Evolutionary conservation across 92 coral and sea anemone species (phyloP).

Genomic region (Heteractis magnifica): DNA sequence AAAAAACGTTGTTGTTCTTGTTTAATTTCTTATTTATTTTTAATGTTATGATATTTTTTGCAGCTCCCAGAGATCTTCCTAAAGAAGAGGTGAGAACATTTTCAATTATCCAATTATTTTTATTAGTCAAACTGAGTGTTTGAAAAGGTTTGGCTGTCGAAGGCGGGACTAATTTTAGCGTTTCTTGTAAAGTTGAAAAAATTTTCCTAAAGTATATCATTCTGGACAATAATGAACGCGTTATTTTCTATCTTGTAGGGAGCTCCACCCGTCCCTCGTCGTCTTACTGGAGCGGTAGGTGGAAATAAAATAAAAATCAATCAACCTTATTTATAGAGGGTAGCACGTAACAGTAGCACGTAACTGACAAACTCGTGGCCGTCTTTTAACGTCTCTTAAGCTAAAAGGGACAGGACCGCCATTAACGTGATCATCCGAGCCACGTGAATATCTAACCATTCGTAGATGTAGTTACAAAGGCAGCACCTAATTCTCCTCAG

Average conservation of each 20-base stretch:
- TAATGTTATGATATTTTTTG: neutral
- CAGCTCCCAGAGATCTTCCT: neutral
- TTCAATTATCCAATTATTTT: neutral
- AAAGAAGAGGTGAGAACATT: neutral
- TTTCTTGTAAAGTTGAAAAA: neutral
- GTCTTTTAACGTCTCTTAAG: no score
- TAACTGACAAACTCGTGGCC: no score
- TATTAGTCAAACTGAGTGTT: no score
- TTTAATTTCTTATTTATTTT: neutral
- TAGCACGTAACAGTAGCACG: no score
- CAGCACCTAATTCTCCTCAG: no score
- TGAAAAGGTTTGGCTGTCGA: no score
- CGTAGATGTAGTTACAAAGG: no score
- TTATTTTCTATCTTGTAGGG: neutral
- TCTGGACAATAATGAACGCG: neutral
- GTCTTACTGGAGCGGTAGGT: neutral
- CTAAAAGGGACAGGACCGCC: no score
- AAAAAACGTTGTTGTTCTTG: neutral
- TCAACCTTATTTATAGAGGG: neutral
- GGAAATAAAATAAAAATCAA: neutral
- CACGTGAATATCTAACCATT: no score
- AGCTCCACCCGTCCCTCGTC: neutral
- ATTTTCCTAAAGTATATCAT: neutral
- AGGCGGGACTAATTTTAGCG: no score
- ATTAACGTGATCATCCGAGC: no score